Percentiles rank a stretch among this genome's conserved stretches.
These are phyloP conservation scores for Drosophila lutescens DNA, from an alignment of 2,888 invertebrate genomes.

Conservation along the genomic window DNA sequence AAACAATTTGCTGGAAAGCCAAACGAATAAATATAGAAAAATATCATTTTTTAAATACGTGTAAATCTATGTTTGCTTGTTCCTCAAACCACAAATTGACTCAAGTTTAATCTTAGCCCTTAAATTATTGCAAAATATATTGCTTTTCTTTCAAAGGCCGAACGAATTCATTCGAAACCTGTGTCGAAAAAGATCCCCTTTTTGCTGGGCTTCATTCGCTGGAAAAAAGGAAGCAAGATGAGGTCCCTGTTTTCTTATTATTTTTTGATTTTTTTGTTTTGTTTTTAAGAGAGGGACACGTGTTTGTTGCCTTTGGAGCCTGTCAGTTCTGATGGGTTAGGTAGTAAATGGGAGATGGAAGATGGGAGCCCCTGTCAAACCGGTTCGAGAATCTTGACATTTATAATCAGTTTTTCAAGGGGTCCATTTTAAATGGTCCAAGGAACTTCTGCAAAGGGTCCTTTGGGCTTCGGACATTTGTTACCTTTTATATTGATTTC, in stretches of 20 bases:
- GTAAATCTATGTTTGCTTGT: too few relatives aligned
- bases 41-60: too few relatives aligned
- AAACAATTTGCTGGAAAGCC: too few relatives aligned
- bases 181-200: slow-evolving; percentile 1
- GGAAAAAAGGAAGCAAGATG: background rate
- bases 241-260: background rate
- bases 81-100: too few relatives aligned
- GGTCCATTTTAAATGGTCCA: background rate
- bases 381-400: slow-evolving; percentile 18
- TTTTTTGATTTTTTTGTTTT: background rate
- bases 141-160: background rate
- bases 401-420: slow-evolving; percentile 3
- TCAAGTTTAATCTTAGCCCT: too few relatives aligned
- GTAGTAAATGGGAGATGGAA: slow-evolving; percentile 2
- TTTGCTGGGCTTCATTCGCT: slow-evolving; percentile 9
- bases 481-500: background rate
- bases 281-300: slow-evolving; percentile 17
- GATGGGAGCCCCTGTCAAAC: slow-evolving; percentile 17
- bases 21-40: too few relatives aligned
- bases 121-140: background rate
- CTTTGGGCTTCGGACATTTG: background rate
- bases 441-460: background rate
- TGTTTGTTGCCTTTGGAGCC: slow-evolving; percentile 14
- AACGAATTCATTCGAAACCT: background rate
- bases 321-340: slow-evolving; percentile 2